Conservation (phyloP, 2,797 vertebrate species). For the Sciurus carolinensis region DNA sequence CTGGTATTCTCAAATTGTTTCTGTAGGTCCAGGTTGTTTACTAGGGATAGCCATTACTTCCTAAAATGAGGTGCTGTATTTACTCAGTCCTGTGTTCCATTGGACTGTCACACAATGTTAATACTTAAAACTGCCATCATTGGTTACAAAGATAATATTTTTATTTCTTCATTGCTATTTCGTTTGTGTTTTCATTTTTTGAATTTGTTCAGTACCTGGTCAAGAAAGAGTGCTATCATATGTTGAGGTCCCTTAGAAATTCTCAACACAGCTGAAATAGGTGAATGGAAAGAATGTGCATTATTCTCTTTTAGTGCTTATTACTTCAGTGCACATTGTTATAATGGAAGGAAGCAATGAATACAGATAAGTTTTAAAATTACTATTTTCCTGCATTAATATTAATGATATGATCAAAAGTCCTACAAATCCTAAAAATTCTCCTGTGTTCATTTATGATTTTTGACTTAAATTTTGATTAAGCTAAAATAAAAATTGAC, state of each 20-base stretch:
- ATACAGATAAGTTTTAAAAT: neutral
- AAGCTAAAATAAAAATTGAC: neutral
- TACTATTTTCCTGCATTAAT: neutral
- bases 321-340: neutral
- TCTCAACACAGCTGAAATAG: neutral
- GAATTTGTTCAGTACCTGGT: neutral
- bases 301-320: neutral
- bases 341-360: neutral
- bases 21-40: neutral
- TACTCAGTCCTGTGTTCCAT: neutral
- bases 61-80: neutral
- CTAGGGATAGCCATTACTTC: too few species aligned
- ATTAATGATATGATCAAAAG: neutral
- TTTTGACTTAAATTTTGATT: neutral
- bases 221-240: neutral
- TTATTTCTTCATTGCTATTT: neutral
- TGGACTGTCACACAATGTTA: neutral
- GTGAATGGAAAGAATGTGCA: neutral
- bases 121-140: neutral
- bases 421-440: neutral
- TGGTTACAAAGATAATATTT: neutral
- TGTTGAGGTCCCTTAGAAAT: neutral
- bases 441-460: neutral
- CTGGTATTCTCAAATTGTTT: neutral
- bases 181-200: neutral